These are phyloP conservation scores for Lepus timidus DNA, from an alignment of 2,113 vertebrate genomes.

Conservation along the genomic window DNA sequence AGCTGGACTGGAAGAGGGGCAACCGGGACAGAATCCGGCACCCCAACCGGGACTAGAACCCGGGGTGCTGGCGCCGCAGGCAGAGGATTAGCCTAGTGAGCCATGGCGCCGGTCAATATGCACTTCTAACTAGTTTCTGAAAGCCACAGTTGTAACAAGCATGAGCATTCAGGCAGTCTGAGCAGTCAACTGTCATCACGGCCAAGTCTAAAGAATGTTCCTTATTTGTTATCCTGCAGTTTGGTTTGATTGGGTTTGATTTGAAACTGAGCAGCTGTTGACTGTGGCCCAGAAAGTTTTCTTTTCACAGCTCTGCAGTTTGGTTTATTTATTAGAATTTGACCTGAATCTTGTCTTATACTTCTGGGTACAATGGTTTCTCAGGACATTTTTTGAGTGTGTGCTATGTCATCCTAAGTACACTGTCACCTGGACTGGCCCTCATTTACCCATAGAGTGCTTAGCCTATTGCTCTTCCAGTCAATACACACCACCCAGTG, in stretches of 20 bases:
- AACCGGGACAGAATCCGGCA: no score
- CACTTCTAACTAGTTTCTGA: not conserved
- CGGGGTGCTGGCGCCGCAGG: no score
- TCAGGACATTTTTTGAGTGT: not conserved
- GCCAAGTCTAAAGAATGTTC: not conserved
- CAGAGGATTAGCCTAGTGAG: no score
- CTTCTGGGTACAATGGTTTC: not conserved
- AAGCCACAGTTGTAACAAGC: not conserved
- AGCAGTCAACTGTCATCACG: rapidly evolving
- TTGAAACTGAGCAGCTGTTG: not conserved
- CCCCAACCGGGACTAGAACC: no score
- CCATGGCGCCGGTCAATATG: not conserved
- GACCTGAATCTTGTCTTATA: not conserved
- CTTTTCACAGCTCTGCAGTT: not conserved
- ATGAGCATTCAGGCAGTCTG: not conserved
- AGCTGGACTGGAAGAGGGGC: no score
- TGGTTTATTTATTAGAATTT: slow-evolving; percentile 29
- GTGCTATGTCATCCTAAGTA: not conserved
- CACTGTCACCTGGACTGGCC: not conserved
- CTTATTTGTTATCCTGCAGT: not conserved
- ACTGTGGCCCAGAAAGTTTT: not conserved
- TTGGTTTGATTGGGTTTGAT: not conserved
- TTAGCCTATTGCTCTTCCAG: not conserved
- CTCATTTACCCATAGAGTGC: not conserved
- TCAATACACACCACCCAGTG: not conserved